phyloP scores from a whole-genome alignment of 2,797 vertebrate species.

The Etheostoma nigrum region DNA sequence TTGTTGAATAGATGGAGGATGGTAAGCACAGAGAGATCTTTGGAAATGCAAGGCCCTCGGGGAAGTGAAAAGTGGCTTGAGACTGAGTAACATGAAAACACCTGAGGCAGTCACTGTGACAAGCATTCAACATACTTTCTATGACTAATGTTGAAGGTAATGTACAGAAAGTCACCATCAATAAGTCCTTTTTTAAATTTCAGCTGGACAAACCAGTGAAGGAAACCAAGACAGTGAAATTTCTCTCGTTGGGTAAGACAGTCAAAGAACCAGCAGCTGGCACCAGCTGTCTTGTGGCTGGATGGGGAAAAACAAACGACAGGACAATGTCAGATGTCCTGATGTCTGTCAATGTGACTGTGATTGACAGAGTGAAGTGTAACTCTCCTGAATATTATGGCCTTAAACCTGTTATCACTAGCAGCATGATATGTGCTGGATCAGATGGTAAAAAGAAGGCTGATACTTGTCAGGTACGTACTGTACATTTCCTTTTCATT shows the following conservation, averaged over 20 bases:
- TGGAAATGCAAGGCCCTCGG: too few relatives aligned
- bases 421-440: constrained; percentile 78
- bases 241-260: not conserved
- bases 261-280: constrained; percentile 21
- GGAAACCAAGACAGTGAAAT: constrained; percentile 41
- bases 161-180: not conserved
- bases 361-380: constrained; percentile 70
- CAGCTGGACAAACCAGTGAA: constrained; percentile 68
- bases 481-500: not conserved
- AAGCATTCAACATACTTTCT: not conserved
- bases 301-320: constrained; percentile 70
- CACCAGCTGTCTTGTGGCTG: constrained; percentile 70
- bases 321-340: constrained; percentile 60
- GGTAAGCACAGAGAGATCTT: too few relatives aligned
- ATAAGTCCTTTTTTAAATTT: constrained; percentile 19
- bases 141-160: not conserved
- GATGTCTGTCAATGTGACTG: constrained; percentile 72
- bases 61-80: too few relatives aligned
- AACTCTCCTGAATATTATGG: constrained; percentile 71
- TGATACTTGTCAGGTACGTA: constrained; percentile 67
- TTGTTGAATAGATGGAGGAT: too few relatives aligned
- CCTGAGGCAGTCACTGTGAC: not conserved
- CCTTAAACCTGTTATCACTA: constrained; percentile 49
- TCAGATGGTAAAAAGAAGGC: not conserved
- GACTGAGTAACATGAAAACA: too few relatives aligned